A percentile compares a stretch with the other conserved stretches of the same genome.
These are phyloP conservation scores for Teleopsis dalmanni DNA, from an alignment of 1,140 invertebrate genomes.

Conservation along the genomic window DNA sequence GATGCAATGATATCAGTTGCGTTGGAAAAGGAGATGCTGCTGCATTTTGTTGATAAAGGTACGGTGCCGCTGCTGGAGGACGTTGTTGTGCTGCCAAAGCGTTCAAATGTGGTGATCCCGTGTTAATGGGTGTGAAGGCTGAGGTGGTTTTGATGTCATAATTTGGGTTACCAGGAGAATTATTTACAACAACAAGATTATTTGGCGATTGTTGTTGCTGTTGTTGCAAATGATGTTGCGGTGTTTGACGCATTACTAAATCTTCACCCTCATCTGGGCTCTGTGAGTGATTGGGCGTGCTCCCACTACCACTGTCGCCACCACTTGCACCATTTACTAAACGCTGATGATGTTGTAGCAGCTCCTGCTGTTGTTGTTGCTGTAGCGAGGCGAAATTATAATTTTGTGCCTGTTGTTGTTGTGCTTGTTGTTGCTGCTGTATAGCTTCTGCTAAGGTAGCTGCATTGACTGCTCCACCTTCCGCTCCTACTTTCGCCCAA, in stretches of 20 bases:
- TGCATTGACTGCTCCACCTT: slow-evolving; percentile 55
- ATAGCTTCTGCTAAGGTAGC: slow-evolving; percentile 54
- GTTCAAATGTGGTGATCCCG: slow-evolving; percentile 66
- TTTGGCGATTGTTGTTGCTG: slow-evolving; percentile 15
- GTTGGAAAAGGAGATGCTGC: slow-evolving; percentile 76
- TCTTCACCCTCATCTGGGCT: slow-evolving; percentile 49
- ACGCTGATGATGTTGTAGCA: slow-evolving; percentile 20
- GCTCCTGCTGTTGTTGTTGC: slow-evolving; percentile 33
- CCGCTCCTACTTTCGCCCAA: slow-evolving; percentile 71
- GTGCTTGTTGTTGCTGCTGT: slow-evolving; percentile 34
- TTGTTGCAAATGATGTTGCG: slow-evolving; percentile 10
- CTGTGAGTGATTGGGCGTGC: slow-evolving; percentile 37
- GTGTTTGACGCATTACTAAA: slow-evolving; percentile 25
- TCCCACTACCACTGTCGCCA: slow-evolving; percentile 16
- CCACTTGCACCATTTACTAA: slow-evolving; percentile 24
- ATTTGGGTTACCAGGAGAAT: slow-evolving; percentile 43
- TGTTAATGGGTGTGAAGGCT: slow-evolving; percentile 82
- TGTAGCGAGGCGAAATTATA: slow-evolving; percentile 36
- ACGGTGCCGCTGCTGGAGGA: slow-evolving; percentile 28
- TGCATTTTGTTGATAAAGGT: slow-evolving; percentile 43
- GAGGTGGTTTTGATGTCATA: slow-evolving; percentile 55
- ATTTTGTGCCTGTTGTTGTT: slow-evolving; percentile 21
- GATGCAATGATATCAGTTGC: slow-evolving; percentile 90
- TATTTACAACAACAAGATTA: slow-evolving; percentile 15
- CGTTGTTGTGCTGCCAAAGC: slow-evolving; percentile 61